These are phyloP conservation scores for Camponotus floridanus DNA, from an alignment of 1,140 invertebrate species.

Conservation along the genomic window DNA sequence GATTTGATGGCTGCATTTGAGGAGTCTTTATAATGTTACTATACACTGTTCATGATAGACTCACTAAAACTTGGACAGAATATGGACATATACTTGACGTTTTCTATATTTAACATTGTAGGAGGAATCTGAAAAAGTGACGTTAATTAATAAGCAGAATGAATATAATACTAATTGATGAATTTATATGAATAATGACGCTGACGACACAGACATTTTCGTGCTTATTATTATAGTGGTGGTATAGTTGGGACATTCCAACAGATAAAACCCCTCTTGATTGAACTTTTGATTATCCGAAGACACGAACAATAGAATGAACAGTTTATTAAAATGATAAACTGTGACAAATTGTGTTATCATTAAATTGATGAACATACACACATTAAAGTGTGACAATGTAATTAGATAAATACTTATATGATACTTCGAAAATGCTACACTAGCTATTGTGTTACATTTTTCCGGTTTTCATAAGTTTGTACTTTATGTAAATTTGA, in stretches of 20 bases:
- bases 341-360: slow-evolving; percentile 50
- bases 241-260: slow-evolving; percentile 77
- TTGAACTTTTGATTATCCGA: slow-evolving; percentile 25
- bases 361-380: slow-evolving; percentile 73
- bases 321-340: slow-evolving; percentile 62
- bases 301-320: slow-evolving; percentile 29
- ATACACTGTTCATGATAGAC: slow-evolving; percentile 75
- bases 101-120: slow-evolving; percentile 62
- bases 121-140: slow-evolving; percentile 69
- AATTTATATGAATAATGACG: slow-evolving; percentile 45
- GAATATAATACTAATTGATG: slow-evolving; percentile 42
- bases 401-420: slow-evolving; percentile 83
- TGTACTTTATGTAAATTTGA: slow-evolving; percentile 86
- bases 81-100: slow-evolving; percentile 74
- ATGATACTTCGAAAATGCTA: slow-evolving; percentile 76
- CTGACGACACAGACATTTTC: slow-evolving; percentile 28
- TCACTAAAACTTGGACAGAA: slow-evolving; percentile 74
- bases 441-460: slow-evolving; percentile 82
- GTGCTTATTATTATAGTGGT: slow-evolving; percentile 56
- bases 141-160: slow-evolving; percentile 59
- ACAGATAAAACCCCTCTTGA: slow-evolving; percentile 51
- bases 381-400: slow-evolving; percentile 82
- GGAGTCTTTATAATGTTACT: slow-evolving; percentile 93
- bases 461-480: slow-evolving; percentile 85
- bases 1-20: slow-evolving; percentile 99